phyloP scores from a whole-genome alignment of 2,888 invertebrate species.

The Spatulosminthurus flaviceps region DNA sequence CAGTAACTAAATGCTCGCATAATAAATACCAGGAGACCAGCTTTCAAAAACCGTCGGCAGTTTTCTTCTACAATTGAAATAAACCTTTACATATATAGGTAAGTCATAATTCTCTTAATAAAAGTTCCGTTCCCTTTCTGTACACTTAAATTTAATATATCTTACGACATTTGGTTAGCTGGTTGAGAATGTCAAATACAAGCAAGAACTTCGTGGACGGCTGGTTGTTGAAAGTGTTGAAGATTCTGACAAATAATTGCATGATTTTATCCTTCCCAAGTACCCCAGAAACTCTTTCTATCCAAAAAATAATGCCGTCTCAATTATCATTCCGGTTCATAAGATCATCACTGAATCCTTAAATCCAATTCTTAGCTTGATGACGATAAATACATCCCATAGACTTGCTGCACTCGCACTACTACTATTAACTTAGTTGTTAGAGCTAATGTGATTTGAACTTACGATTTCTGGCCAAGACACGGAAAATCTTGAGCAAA shows the following conservation, averaged over 20 bases:
- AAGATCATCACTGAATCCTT: no score
- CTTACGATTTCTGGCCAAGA: slow-evolving; percentile 56
- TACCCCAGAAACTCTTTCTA: slow-evolving; percentile 67
- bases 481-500: slow-evolving; percentile 58
- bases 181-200: slow-evolving; percentile 74
- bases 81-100: background rate
- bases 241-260: slow-evolving; percentile 72
- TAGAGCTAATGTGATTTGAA: background rate
- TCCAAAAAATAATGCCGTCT: slow-evolving; percentile 46
- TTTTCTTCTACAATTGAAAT: slow-evolving; percentile 50
- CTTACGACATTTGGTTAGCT: slow-evolving; percentile 76
- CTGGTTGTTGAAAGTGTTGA: slow-evolving; percentile 67
- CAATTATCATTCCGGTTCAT: no score
- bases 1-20: slow-evolving; percentile 57
- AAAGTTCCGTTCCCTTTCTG: no score
- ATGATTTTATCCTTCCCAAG: slow-evolving; percentile 73
- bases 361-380: no score
- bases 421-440: no score
- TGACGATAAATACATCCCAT: no score
- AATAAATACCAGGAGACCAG: slow-evolving; percentile 57
- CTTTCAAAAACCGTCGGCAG: slow-evolving; percentile 57
- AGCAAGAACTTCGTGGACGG: slow-evolving; percentile 74
- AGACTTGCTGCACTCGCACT: no score
- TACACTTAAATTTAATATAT: slow-evolving; percentile 55
- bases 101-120: no score